Evolutionary conservation across 2,888 invertebrate species (phyloP).

Genomic region (Siphlonurus alternatus): DNA sequence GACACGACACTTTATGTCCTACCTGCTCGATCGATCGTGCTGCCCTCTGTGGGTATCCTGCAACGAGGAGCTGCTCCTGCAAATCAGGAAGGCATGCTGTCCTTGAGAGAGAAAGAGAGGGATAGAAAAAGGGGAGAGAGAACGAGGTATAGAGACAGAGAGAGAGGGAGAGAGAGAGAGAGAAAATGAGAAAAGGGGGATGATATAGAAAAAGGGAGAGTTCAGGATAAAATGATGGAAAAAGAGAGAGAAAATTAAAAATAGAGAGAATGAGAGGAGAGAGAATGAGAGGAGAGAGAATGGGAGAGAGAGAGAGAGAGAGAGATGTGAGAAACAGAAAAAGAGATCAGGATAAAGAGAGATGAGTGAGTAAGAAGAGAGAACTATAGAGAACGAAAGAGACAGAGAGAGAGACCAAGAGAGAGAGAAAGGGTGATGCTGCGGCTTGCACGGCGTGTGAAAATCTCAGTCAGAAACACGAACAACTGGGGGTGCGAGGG

Average conservation of each 20-base stretch:
- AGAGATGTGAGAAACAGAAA: neutral
- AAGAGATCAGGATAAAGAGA: constrained; percentile 15
- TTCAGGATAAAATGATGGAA: neutral
- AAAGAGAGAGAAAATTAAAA: neutral
- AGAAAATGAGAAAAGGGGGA: neutral
- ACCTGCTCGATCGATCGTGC: no score
- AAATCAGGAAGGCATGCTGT: no score
- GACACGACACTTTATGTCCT: no score
- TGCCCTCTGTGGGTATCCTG: no score
- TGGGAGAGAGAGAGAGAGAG: neutral
- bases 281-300: neutral
- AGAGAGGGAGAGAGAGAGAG: neutral
- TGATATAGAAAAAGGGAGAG: neutral
- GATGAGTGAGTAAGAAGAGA: constrained; percentile 12
- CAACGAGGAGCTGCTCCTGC: no score
- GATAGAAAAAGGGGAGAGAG: constrained; percentile 21
- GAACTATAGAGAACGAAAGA: neutral
- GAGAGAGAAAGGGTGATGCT: constrained; percentile 19
- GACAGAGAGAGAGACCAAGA: constrained; percentile 4
- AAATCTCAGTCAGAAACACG: no score
- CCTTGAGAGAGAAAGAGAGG: constrained; percentile 21
- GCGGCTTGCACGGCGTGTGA: neutral
- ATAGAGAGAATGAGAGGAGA: neutral
- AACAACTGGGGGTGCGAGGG: no score
- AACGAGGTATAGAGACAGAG: neutral